Conservation (phyloP, 2,888 invertebrate genomes). For the Aspidiotus destructor region DNA sequence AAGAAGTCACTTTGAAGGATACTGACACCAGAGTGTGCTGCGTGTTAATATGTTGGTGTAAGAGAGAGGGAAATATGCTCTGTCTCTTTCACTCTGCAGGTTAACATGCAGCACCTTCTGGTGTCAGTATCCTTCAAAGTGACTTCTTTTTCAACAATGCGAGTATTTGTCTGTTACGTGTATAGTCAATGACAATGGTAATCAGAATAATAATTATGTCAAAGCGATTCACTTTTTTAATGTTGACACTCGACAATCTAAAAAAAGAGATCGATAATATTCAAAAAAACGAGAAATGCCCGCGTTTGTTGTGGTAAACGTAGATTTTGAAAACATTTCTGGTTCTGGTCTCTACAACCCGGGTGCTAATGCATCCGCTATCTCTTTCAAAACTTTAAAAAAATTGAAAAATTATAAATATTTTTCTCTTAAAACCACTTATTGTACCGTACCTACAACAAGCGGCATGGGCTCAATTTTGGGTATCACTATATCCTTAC, state of each 20-base stretch:
- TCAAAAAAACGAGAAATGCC: constrained; percentile 6
- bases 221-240: neutral
- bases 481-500: neutral
- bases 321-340: too few species aligned
- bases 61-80: too few species aligned
- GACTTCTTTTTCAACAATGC: too few species aligned
- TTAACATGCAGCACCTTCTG: too few species aligned
- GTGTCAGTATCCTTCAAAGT: too few species aligned
- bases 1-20: too few species aligned
- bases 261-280: neutral
- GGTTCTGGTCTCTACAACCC: neutral
- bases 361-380: neutral
- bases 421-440: neutral
- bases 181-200: too few species aligned
- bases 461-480: neutral
- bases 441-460: neutral
- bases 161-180: too few species aligned
- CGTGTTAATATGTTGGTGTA: too few species aligned
- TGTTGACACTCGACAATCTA: too few species aligned
- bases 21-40: too few species aligned
- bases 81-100: too few species aligned
- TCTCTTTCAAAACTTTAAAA: neutral
- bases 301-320: neutral
- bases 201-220: neutral
- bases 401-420: neutral